A percentile compares a stretch with the other conserved stretches of the same genome.
phyloP scores from a whole-genome alignment of 1,140 invertebrate genomes.

The Bombyx mandarina region DNA sequence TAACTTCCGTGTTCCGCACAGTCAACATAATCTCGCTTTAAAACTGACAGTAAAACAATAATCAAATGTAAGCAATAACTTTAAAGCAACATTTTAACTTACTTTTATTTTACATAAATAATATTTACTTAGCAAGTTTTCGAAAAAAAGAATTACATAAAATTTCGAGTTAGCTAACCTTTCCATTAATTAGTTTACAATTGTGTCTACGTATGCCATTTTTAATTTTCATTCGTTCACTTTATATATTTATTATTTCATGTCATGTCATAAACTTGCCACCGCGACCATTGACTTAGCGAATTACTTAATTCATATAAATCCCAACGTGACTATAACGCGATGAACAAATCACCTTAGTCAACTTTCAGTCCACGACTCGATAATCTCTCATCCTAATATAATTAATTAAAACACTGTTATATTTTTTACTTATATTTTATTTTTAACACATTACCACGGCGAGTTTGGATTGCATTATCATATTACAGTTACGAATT shows the following conservation, averaged over 20 bases:
- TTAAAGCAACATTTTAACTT: slow-evolving; percentile 68
- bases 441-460: too few species aligned
- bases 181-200: slow-evolving; percentile 55
- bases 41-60: slow-evolving; percentile 57
- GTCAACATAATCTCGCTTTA: slow-evolving; percentile 50
- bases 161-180: slow-evolving; percentile 67
- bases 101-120: slow-evolving; percentile 67
- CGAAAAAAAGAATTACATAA: slow-evolving; percentile 67
- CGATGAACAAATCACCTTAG: slow-evolving; percentile 8
- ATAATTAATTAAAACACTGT: too few species aligned
- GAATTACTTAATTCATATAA: slow-evolving; percentile 23
- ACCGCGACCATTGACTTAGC: slow-evolving; percentile 41
- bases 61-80: slow-evolving; percentile 59
- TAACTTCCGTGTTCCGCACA: slow-evolving; percentile 49
- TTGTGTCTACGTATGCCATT: slow-evolving; percentile 50
- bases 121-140: slow-evolving; percentile 23
- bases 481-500: too few species aligned
- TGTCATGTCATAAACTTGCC: not conserved
- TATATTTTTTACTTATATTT: too few species aligned
- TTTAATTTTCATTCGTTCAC: slow-evolving; percentile 26
- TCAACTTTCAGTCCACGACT: slow-evolving; percentile 43
- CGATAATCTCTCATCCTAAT: slow-evolving; percentile 12
- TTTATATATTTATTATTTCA: too few species aligned
- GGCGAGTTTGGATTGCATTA: too few species aligned
- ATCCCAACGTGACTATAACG: slow-evolving; percentile 4